Evolutionary conservation across 2,888 invertebrate genomes (phyloP), one percentile per base, ranked within the genome.

Genomic region (Dasypogon diadema): DNA sequence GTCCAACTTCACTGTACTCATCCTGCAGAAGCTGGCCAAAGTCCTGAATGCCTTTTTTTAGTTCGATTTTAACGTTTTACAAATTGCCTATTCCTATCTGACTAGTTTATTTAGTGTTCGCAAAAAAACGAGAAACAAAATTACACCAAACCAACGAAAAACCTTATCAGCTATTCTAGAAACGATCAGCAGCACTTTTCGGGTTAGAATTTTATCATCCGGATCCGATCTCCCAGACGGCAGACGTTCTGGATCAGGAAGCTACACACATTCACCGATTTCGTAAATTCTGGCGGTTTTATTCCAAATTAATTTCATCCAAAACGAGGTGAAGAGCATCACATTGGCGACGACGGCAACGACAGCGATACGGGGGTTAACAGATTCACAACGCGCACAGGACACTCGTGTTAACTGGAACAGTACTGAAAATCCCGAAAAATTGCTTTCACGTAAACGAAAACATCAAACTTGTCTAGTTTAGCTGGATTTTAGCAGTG

Each of bases 371-470:
- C 65, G 65, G 65, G 26, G 60, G 16, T 68, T 63, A 63, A 63
- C 63, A 63, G 63, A 63, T 63, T 68, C 46, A 68, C 65, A 68
- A 68, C 65, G 65, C 65, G 65, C 65, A 68, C 65, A 14, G 48
- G 30, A 68, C 65, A 68, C 48, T 21, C 24, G 14, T 26, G 46
- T 68, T 21, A 12, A 48, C 21, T 22, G n/a, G 24, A 48, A 16
- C 14, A 48, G 22, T 48, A 14, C 16, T 68, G 14, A 24, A 56
- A 26, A 54, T 18, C 6, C 54, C 18, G 12, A 42, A 12, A 12
- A 42, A 42, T 3, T 42, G n/a, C n/a, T 42, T 42, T 2, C n/a
- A 42, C n/a, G 42, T 12, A 12, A 42, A 42, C 42, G 8, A 12
- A 30, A 42, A 42, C 42, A 42, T 12, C 6, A n/a, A 42, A 42